Percentiles rank a stretch among this genome's conserved stretches.
phyloP scores from a whole-genome alignment of 2,113 vertebrate species.

The Hucho hucho region DNA sequence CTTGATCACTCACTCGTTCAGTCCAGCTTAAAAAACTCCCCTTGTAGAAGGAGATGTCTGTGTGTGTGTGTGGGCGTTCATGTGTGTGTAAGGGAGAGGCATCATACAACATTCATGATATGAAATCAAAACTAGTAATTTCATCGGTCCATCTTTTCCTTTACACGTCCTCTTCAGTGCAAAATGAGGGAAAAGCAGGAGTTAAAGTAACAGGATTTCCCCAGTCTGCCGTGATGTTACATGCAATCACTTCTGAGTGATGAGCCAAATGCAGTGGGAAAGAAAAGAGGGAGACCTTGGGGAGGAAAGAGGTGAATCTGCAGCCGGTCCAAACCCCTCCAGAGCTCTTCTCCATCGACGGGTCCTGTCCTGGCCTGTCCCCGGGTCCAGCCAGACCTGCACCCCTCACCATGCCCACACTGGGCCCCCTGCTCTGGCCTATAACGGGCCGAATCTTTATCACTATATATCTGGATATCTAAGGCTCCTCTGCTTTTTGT shows the following conservation, averaged over 20 bases:
- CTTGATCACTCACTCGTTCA: too few species aligned
- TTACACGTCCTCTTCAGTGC: neutral
- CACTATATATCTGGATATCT: conserved; percentile 4
- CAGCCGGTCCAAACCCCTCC: neutral
- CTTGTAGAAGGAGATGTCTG: too few species aligned
- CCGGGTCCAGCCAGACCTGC: too few species aligned
- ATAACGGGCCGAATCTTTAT: too few species aligned
- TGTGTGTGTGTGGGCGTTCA: too few species aligned
- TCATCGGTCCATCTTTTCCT: neutral
- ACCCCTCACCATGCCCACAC: too few species aligned
- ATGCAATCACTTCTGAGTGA: conserved; percentile 52
- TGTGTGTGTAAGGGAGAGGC: too few species aligned
- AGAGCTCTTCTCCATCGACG: neutral
- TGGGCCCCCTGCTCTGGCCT: too few species aligned
- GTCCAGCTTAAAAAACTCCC: too few species aligned
- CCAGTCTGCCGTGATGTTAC: conserved; percentile 52
- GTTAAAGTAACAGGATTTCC: conserved; percentile 30
- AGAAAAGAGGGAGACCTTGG: conserved; percentile 13
- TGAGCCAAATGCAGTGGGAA: conserved; percentile 47
- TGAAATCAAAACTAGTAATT: too few species aligned
- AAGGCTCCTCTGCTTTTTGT: conserved; percentile 42
- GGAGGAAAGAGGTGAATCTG: neutral
- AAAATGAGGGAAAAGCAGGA: neutral
- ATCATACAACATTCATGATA: too few species aligned
- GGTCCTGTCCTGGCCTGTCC: too few species aligned